Percentiles rank a stretch among this genome's conserved stretches.
Conservation (phyloP, 2,888 invertebrate genomes). For the Dermolepida albohirtum region DNA sequence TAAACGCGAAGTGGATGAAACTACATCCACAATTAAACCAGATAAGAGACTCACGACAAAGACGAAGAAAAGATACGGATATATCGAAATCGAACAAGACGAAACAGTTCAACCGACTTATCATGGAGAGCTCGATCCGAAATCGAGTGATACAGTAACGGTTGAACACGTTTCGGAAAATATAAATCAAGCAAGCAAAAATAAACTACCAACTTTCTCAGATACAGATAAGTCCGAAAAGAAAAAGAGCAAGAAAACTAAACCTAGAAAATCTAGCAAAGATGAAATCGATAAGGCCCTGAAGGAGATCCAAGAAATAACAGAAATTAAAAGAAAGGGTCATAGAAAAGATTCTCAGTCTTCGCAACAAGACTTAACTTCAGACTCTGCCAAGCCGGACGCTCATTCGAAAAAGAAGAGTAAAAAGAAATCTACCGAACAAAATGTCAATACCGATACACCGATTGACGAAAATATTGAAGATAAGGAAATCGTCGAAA, state of each 20-base stretch:
- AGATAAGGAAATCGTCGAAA: slow-evolving; percentile 42
- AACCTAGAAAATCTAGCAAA: slow-evolving; percentile 51
- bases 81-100: slow-evolving; percentile 51
- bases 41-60: slow-evolving; percentile 55
- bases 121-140: slow-evolving; percentile 59
- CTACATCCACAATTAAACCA: slow-evolving; percentile 51
- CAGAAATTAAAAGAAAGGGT: slow-evolving; percentile 34
- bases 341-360: slow-evolving; percentile 39
- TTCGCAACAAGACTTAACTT: slow-evolving; percentile 35
- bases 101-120: slow-evolving; percentile 50
- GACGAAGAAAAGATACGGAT: slow-evolving; percentile 58
- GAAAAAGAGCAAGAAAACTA: slow-evolving; percentile 53
- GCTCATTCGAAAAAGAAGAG: slow-evolving; percentile 29
- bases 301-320: slow-evolving; percentile 60
- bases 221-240: slow-evolving; percentile 53
- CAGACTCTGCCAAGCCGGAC: slow-evolving; percentile 38
- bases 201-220: slow-evolving; percentile 53
- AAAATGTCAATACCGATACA: slow-evolving; percentile 28
- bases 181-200: slow-evolving; percentile 46
- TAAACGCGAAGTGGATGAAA: slow-evolving; percentile 53
- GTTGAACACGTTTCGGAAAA: slow-evolving; percentile 43
- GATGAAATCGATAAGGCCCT: slow-evolving; percentile 67
- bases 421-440: slow-evolving; percentile 40
- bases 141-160: slow-evolving; percentile 54
- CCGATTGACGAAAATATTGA: slow-evolving; percentile 51